Evolutionary conservation across 2,888 invertebrate species (phyloP), one percentile per base, ranked within the genome.

Genomic region (Trisateles emortualis): DNA sequence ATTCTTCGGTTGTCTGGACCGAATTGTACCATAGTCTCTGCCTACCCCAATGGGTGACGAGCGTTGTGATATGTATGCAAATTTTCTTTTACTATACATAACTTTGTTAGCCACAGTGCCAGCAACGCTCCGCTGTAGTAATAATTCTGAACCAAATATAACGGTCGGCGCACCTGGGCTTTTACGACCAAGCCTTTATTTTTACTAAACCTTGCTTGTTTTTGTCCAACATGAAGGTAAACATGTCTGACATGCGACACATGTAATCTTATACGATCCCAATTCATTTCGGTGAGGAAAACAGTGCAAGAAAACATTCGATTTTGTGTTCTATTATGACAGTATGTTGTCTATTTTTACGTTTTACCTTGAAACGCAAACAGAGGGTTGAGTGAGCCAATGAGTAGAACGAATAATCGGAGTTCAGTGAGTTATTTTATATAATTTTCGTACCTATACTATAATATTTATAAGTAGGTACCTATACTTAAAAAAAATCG

Each of bases 131-230:
- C 5, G 24, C 1, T 3, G 44, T 3, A 43, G 5, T 29, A 35
- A 52, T 38, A 52, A 26, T 32, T 47, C 32, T 32, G 36, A 47
- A 47, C 11, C 47, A 13, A 44, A 57, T 52, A 26, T 41, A 40
- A 26, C 30, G 11, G 14, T 17, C 16, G 4, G 19, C 16, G 30
- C 48, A 48, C 48, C 39, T 54, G 43, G 48, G 24, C 32, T 36
- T 49, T 49, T 52, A 47, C 42, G 47, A 52, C 30, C n/a, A 42
- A 9, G 30, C 8, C 30, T 47, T 47, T 47, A 30, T 46, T 42
- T 52, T 43, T 47, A 24, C 22, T 17, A 46, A 41, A 41, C 8
- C 29, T 30, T 24, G 41, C 29, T 44, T 51, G 24, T 35, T 36
- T 52, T 38, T 30, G n/a, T 32, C 41, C 16, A 40, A 52, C 9